Conservation (phyloP, 2,797 vertebrate species). For the Pseudocheirus occidentalis region DNA sequence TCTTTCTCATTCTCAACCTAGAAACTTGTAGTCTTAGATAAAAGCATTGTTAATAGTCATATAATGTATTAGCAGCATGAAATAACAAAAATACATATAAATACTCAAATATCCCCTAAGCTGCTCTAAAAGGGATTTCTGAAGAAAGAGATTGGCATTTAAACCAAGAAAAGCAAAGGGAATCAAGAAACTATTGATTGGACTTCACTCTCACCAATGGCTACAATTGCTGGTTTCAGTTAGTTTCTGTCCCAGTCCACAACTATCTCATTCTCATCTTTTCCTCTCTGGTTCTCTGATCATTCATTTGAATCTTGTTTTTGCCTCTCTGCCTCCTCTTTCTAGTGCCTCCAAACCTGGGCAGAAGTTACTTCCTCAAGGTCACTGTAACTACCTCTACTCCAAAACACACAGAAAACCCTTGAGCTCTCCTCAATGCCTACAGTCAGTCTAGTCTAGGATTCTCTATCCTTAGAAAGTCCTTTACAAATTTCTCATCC, state of each 20-base stretch:
- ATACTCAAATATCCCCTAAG: not conserved
- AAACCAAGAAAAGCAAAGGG: not conserved
- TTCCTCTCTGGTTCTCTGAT: not conserved
- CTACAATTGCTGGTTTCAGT: not conserved
- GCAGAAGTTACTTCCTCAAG: not conserved
- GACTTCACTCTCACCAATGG: not conserved
- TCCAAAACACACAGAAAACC: not conserved
- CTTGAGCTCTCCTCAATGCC: not conserved
- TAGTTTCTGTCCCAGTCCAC: not conserved
- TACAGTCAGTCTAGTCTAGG: not conserved
- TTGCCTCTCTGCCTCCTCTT: not conserved
- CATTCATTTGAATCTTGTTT: not conserved
- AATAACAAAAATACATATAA: not conserved
- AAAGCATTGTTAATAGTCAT: not conserved
- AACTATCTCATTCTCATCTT: not conserved
- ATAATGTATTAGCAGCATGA: not conserved
- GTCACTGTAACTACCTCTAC: not conserved
- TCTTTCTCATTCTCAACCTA: not conserved
- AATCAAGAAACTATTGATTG: not conserved
- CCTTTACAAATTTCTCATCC: not conserved
- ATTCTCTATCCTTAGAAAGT: not conserved
- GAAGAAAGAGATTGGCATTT: not conserved
- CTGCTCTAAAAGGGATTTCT: not conserved
- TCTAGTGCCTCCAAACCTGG: not conserved
- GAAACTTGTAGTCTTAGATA: not conserved